Evolutionary conservation across 1,140 invertebrate genomes (phyloP), one percentile per base, ranked within the genome.

Genomic region (Pseudomyrmex cubaensis): DNA sequence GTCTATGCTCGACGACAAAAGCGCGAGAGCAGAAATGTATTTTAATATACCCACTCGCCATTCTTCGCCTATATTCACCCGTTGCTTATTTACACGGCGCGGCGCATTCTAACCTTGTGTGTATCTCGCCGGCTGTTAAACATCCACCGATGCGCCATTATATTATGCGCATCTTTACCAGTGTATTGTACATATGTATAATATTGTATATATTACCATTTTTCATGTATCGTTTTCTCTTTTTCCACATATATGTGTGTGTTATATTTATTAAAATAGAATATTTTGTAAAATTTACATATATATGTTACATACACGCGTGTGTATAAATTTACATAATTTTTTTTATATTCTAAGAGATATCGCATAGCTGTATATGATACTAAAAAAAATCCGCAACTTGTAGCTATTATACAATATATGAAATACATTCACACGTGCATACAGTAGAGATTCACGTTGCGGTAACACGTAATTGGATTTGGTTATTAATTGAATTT

Each of bases 21-120:
- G 48, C 22, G 52, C 50, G 48, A 52, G 52, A 59, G 54, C 54
- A 70, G 76, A 70, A 70, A 50, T 12, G 66, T 72, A 80, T 80
- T 80, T 80, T 70, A 80, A 72, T 80, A 80, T 80, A 78, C 20
- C 35, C 64, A 57, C 44, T 70, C 44, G 46, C 44, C 76, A 70
- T 70, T 80, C 66, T 70, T 72, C 56, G 44, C 54, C 76, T 72
- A 80, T 35, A 35, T 80, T 78, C 76, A 78, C 64, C 44, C 44
- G 64, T 35, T 66, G 52, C 76, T 78, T 78, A 78, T 78, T 80
- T 66, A 80, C 44, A 57, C 54, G 66, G 54, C 46, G 54, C 44
- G 66, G 54, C 46, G 54, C 54, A 35, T 80, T 80, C 66, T 70
- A 80, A 70, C 66, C 54, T 54, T 54, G 44, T 10, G 54, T 80